Percentiles rank a stretch among this genome's conserved stretches.
phyloP scores from a whole-genome alignment of 2,797 vertebrate species.

The Xenopus petersii region DNA sequence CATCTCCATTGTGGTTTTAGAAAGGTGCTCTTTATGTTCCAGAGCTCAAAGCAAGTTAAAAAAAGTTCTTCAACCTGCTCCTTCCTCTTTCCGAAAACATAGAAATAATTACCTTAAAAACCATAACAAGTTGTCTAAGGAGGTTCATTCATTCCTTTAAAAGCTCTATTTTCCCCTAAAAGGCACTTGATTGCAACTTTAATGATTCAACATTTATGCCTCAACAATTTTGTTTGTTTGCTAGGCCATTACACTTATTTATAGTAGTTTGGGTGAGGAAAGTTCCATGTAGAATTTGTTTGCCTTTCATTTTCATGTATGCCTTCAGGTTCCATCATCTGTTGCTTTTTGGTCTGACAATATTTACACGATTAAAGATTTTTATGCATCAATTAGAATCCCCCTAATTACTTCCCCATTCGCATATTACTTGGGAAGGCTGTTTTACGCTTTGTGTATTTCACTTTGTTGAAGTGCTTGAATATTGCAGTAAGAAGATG shows the following conservation, averaged over 20 bases:
- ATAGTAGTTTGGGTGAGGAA: slow-evolving; percentile 36
- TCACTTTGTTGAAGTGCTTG: slow-evolving; percentile 7
- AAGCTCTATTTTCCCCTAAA: slow-evolving; percentile 47
- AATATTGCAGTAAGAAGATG: neutral
- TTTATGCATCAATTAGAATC: slow-evolving; percentile 40
- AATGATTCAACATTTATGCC: slow-evolving; percentile 49
- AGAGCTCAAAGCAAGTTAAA: slow-evolving; percentile 7
- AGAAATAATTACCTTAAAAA: slow-evolving; percentile 47
- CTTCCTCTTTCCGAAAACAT: slow-evolving; percentile 29
- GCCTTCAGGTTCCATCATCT: slow-evolving; percentile 43
- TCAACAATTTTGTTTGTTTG: slow-evolving; percentile 45
- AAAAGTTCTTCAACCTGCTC: slow-evolving; percentile 27
- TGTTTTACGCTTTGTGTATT: neutral
- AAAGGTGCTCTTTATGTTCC: neutral
- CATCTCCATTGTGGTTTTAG: neutral
- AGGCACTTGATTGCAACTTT: slow-evolving; percentile 47
- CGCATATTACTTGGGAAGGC: slow-evolving; percentile 26
- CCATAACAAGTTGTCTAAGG: slow-evolving; percentile 42
- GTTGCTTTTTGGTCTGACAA: slow-evolving; percentile 37
- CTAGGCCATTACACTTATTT: slow-evolving; percentile 49
- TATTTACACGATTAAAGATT: slow-evolving; percentile 44
- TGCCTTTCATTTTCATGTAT: slow-evolving; percentile 36
- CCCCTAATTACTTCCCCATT: slow-evolving; percentile 32
- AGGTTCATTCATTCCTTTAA: slow-evolving; percentile 46
- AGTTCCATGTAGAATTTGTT: slow-evolving; percentile 35